Base-by-base conservation (phyloP, 2,113 vertebrate genomes). In the Progne subis region DNA sequence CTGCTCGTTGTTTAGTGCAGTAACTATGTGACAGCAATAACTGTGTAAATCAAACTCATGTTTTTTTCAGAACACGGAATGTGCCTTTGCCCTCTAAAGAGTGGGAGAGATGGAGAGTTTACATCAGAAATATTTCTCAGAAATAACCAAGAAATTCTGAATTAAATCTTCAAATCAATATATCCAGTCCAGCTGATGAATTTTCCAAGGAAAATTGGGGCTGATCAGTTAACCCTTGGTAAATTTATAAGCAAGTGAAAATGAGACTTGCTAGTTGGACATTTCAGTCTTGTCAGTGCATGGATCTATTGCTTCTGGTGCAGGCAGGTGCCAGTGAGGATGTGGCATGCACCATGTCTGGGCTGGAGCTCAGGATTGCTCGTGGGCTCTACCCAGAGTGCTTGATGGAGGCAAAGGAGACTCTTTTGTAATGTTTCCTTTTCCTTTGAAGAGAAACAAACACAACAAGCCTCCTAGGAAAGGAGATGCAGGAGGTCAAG, bases 161-260 rank as follows among this genome's bases (percentile, higher is more conserved):
- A 86, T 92, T 82, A 91, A 88, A 65, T 83, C 74, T 92, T 75
- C 59, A 47, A 49, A 89, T 94, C 78, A 70, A 63, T 94, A 78
- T n/a, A 43, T 90, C 29, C 53, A 77, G 32, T 59, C 64, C 3
- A 28, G 43, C 74, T 61, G 60, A 70, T 74, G 47, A 17, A 78
- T 91, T 91, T 70, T 65, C 72, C 6, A 3, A 52, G 74, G 69
- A 79, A 74, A 84, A 89, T 26, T 56, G 12, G 39, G 29, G 46
- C 69, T 84, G 89, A 86, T 89, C 50, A 34, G 69, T 86, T 96
- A 89, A 67, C 43, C 4, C 34, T 47, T 32, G 60, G 60, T 26
- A 55, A 75, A 85, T 61, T 47, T 49, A 89, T 75, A 72, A 85
- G 67, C 44, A 56, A 17, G 9, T 39, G 74, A 81, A 95, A 70